A percentile compares a stretch with the other conserved stretches of the same genome.
Evolutionary conservation across 2,888 invertebrate genomes (phyloP).

Genomic region (Papilio protenor): DNA sequence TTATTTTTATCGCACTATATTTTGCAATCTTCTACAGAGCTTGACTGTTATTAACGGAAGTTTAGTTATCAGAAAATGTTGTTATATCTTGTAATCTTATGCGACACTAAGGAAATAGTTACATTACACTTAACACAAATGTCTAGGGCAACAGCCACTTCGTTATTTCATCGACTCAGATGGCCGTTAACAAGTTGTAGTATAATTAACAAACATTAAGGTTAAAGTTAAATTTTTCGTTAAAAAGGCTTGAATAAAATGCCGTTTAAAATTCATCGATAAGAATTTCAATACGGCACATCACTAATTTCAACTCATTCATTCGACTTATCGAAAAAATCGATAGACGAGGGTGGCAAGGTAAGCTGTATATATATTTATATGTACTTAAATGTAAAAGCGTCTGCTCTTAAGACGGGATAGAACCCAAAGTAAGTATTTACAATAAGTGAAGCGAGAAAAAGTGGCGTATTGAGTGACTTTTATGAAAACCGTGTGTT

Average conservation of each 20-base stretch:
- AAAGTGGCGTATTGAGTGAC: neutral
- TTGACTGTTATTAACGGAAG: neutral
- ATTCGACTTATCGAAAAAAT: slow-evolving; percentile 18
- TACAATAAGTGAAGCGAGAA: neutral
- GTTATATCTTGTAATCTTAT: too few species aligned
- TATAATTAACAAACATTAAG: too few species aligned
- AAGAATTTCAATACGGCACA: slow-evolving; percentile 5
- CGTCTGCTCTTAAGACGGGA: slow-evolving; percentile 13
- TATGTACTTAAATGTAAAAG: neutral
- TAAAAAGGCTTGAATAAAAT: neutral
- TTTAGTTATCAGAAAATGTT: neutral
- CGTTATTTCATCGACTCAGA: too few species aligned
- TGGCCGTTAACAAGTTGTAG: too few species aligned
- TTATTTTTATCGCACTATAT: neutral
- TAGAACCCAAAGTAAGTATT: neutral
- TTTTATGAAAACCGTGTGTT: too few species aligned
- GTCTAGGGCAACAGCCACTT: too few species aligned
- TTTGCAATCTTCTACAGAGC: neutral
- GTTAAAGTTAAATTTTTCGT: too few species aligned
- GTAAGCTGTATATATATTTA: neutral
- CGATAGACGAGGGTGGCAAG: slow-evolving; percentile 16
- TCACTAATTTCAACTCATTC: neutral
- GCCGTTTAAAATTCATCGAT: slow-evolving; percentile 16
- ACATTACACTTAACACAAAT: too few species aligned
- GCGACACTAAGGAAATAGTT: too few species aligned